phyloP scores from a whole-genome alignment of 1,140 invertebrate genomes.

The Solen grandis region DNA sequence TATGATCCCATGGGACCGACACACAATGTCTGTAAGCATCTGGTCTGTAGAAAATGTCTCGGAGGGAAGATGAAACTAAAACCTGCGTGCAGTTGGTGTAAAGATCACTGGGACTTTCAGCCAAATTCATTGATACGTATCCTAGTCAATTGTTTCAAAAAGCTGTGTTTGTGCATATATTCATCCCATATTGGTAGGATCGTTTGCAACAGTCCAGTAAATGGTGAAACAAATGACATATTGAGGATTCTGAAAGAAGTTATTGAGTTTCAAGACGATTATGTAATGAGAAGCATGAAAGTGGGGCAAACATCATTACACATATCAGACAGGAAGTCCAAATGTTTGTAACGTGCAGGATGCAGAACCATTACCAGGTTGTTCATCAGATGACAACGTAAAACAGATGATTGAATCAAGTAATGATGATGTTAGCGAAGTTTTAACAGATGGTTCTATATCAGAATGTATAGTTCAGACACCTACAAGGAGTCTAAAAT shows the following conservation, averaged over 20 bases:
- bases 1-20: constrained; percentile 91
- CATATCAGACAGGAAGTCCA: too few species aligned
- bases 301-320: too few species aligned
- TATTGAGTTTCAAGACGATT: constrained; percentile 88
- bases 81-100: constrained; percentile 92
- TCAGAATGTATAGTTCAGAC: too few species aligned
- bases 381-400: too few species aligned
- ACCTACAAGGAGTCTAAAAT: too few species aligned
- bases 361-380: too few species aligned
- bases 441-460: too few species aligned
- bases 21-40: constrained; percentile 91
- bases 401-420: too few species aligned
- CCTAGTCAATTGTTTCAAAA: constrained; percentile 92
- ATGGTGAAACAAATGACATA: constrained; percentile 84
- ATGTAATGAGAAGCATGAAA: too few species aligned
- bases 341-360: too few species aligned
- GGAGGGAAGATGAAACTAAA: constrained; percentile 92
- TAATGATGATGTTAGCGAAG: too few species aligned
- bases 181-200: constrained; percentile 83
- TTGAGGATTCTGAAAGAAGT: constrained; percentile 90
- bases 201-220: constrained; percentile 80
- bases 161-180: constrained; percentile 91
- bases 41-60: constrained; percentile 90
- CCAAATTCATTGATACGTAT: constrained; percentile 91
- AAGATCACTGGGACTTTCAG: constrained; percentile 90